These are phyloP conservation scores for Esperia sulphurella DNA, from an alignment of 2,888 invertebrate genomes.

Conservation along the genomic window DNA sequence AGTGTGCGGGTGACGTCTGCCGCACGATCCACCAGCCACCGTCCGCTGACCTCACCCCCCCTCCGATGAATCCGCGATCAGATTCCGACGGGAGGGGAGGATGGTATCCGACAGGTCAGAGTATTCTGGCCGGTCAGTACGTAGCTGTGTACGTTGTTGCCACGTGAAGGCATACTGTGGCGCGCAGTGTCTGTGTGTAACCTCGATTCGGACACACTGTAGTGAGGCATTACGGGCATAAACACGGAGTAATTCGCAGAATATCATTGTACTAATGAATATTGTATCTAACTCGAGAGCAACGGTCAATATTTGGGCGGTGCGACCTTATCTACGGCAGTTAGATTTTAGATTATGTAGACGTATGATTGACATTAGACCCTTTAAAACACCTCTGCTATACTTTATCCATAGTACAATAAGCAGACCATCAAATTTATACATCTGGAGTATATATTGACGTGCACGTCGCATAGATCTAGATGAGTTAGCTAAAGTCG, in stretches of 20 bases:
- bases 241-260: slow-evolving; percentile 73
- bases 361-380: too few relatives aligned
- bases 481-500: too few relatives aligned
- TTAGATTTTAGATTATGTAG: background rate
- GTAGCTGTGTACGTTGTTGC: slow-evolving; percentile 70
- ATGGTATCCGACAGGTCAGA: slow-evolving; percentile 47
- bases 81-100: slow-evolving; percentile 39
- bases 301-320: slow-evolving; percentile 2
- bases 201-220: slow-evolving; percentile 74
- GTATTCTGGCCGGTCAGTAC: slow-evolving; percentile 41
- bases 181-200: slow-evolving; percentile 62
- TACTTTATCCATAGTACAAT: too few relatives aligned
- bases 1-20: slow-evolving; percentile 75
- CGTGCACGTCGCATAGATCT: too few relatives aligned
- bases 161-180: slow-evolving; percentile 65
- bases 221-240: slow-evolving; percentile 67
- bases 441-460: too few relatives aligned
- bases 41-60: slow-evolving; percentile 35
- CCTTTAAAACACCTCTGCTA: too few relatives aligned
- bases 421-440: too few relatives aligned
- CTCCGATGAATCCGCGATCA: slow-evolving; percentile 29
- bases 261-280: slow-evolving; percentile 75
- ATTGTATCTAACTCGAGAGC: slow-evolving; percentile 5
- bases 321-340: slow-evolving; percentile 7
- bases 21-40: slow-evolving; percentile 53